Conservation (phyloP, 2,797 vertebrate species). For the Malacoraja senta region DNA sequence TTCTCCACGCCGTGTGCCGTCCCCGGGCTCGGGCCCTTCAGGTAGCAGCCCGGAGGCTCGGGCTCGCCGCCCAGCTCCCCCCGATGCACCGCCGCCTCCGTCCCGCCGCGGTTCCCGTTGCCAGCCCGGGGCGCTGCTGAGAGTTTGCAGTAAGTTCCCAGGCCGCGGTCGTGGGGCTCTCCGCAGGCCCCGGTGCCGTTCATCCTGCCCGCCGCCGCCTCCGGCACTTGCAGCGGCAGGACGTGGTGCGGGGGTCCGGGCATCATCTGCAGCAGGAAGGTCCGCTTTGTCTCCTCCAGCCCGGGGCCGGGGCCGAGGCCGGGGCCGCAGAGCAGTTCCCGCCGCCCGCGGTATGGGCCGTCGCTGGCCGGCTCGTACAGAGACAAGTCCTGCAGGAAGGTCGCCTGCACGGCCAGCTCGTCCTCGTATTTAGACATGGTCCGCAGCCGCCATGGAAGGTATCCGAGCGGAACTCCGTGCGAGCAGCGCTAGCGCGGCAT, state of each 20-base stretch:
- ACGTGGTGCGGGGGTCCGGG: constrained; percentile 60
- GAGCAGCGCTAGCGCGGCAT: too few species aligned
- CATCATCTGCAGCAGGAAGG: constrained; percentile 56
- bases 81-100: constrained; percentile 35
- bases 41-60: constrained; percentile 42
- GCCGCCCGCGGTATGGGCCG: constrained; percentile 63
- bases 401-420: constrained; percentile 64
- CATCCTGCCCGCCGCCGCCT: constrained; percentile 46
- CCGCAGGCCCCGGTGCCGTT: neutral
- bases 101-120: constrained; percentile 54
- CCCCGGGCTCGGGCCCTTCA: neutral
- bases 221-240: constrained; percentile 66
- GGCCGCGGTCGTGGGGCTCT: neutral
- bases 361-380: constrained; percentile 70
- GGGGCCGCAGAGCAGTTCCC: constrained; percentile 53
- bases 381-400: constrained; percentile 67
- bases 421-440: constrained; percentile 72
- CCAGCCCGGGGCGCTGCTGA: constrained; percentile 64
- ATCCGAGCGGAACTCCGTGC: neutral
- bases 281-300: constrained; percentile 50
- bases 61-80: constrained; percentile 46
- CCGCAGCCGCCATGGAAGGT: neutral
- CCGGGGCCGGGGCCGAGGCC: constrained; percentile 58
- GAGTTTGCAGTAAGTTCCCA: constrained; percentile 53
- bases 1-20: neutral